Evolutionary conservation across 1,140 invertebrate genomes (phyloP).

Genomic region (Trichoplusia ni): DNA sequence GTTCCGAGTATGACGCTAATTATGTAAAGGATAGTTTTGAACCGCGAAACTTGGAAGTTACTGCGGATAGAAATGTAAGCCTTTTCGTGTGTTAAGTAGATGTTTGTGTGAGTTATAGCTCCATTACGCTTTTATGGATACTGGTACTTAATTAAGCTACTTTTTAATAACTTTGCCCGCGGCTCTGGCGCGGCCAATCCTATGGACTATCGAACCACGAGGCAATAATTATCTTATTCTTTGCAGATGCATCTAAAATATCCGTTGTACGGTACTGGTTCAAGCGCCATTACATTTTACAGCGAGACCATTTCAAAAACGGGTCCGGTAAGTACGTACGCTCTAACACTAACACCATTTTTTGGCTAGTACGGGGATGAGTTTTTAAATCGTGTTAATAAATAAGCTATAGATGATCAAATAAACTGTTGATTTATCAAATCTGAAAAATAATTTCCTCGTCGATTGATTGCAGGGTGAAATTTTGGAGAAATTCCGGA

Average conservation of each 20-base stretch:
- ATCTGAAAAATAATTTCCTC: neutral
- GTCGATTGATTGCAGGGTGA: slow-evolving; percentile 61
- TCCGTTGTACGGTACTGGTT: slow-evolving; percentile 75
- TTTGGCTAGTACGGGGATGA: no score
- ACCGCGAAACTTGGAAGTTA: slow-evolving; percentile 64
- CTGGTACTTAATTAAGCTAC: no score
- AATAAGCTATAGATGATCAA: neutral
- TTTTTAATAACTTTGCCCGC: no score
- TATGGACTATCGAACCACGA: no score
- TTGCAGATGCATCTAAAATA: slow-evolving; percentile 74
- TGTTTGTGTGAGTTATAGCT: neutral
- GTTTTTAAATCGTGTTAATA: no score
- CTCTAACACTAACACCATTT: no score
- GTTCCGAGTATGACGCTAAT: slow-evolving; percentile 69
- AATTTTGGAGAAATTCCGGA: slow-evolving; percentile 74
- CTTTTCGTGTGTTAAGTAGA: neutral
- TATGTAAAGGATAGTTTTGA: slow-evolving; percentile 69
- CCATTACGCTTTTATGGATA: no score
- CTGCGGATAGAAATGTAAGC: slow-evolving; percentile 71
- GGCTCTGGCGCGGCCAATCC: no score
- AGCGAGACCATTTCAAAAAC: slow-evolving; percentile 68
- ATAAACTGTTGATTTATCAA: neutral
- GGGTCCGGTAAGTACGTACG: slow-evolving; percentile 70
- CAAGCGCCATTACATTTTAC: slow-evolving; percentile 74
- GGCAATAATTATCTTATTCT: slow-evolving; percentile 23